Base-by-base conservation (phyloP, 2,113 vertebrate genomes). In the Helogale parvula region DNA sequence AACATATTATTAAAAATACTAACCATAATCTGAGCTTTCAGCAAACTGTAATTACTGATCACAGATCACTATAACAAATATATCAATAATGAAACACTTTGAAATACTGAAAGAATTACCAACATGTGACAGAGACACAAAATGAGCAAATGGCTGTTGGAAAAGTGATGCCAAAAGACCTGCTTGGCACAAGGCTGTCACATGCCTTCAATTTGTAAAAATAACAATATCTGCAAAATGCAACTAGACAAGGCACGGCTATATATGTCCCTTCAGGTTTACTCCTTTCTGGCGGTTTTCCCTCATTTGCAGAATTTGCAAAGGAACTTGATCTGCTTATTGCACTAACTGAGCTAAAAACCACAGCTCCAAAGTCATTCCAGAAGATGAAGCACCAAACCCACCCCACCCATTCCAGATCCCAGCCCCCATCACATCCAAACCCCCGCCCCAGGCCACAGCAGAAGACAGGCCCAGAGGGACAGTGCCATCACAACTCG, bases 401-500 rank as follows among this genome's bases (percentile, higher is more conserved):
- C 68, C 47, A 41, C 9, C 12, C 5, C 38, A 35, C n/a, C 80
- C 85, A 63, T 5, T 16, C 27, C 57, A 79, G 19, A 1, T 38
- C 63, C 12, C 47, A 74, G 41, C 29, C 14, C 7, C 29, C 52
- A 66, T 12, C 13, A 79, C 33, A 65, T 65, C 50, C 38, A 15
- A 81, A 74, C 35, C 27, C n/a, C 52, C 31, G n/a, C 68, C 25
- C 3, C 29, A 60, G 16, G 72, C 31, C 63, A 57, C 8, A 77
- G 19, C 19, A 14, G 63, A 23, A 77, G 63, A 31, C 2, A 38
- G 77, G n/a, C 66, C 7, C 7, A 25, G 31, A 41, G 19, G 11
- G 66, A 23, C 2, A 2, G 60, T 9, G 23, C 65, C 4, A 4
- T 25, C 17, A n/a, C 15, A 33, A 12, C 19, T 0, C 7, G 9